Evolutionary conservation across 2,888 invertebrate species (phyloP).

Genomic region (Silvanus unidentatus): DNA sequence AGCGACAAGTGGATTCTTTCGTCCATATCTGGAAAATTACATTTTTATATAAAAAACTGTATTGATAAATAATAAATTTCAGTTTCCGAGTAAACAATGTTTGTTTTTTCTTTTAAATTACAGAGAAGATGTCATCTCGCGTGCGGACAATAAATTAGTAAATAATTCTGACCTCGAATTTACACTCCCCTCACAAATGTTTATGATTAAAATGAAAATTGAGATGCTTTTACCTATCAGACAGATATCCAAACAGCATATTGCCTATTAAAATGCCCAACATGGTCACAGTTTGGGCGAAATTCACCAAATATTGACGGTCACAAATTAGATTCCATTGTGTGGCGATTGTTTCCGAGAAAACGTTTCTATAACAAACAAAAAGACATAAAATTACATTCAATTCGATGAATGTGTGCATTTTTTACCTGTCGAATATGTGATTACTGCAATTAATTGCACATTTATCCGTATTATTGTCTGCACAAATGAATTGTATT

Average conservation of each 20-base stretch:
- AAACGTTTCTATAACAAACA: too few relatives aligned
- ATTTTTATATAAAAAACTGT: constrained; percentile 6
- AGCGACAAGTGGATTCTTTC: constrained; percentile 65
- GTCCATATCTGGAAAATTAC: constrained; percentile 58
- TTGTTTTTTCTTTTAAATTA: too few relatives aligned
- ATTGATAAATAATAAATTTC: too few relatives aligned
- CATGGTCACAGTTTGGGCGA: constrained; percentile 76
- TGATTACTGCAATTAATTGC: constrained; percentile 52
- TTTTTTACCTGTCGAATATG: constrained; percentile 54
- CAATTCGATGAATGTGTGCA: too few relatives aligned
- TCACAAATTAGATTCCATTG: constrained; percentile 73
- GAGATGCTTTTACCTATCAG: constrained; percentile 61
- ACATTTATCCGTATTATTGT: constrained; percentile 51
- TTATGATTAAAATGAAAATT: neutral
- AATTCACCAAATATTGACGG: constrained; percentile 58
- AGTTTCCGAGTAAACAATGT: too few relatives aligned
- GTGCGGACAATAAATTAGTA: too few relatives aligned
- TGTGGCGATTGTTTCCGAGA: constrained; percentile 65
- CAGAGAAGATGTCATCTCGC: too few relatives aligned
- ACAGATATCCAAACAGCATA: constrained; percentile 65
- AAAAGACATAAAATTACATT: too few relatives aligned
- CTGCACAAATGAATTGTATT: constrained; percentile 48
- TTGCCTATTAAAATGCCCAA: constrained; percentile 70
- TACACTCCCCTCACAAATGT: too few relatives aligned
- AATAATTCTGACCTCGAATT: too few relatives aligned